A percentile compares a stretch with the other conserved stretches of the same genome.
These are phyloP conservation scores for Nyleta sp. DNA, from an alignment of 2,888 invertebrate genomes.

Conservation along the genomic window DNA sequence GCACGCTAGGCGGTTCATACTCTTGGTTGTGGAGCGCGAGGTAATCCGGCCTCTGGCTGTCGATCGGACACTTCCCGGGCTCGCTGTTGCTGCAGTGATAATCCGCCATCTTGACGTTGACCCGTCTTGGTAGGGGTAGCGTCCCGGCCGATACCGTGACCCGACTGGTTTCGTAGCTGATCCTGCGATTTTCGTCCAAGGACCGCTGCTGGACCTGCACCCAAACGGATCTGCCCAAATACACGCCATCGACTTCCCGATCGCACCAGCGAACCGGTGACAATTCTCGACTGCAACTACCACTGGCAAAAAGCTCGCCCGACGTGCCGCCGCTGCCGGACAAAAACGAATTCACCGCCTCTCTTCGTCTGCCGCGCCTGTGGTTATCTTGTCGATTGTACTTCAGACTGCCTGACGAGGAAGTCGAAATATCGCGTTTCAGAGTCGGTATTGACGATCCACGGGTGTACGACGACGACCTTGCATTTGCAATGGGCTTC, in stretches of 20 bases:
- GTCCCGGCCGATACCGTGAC: slow-evolving; percentile 75
- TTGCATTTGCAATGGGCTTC: slow-evolving; percentile 66
- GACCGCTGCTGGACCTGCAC: slow-evolving; percentile 85
- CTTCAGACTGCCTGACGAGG: slow-evolving; percentile 70
- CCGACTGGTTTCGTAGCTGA: slow-evolving; percentile 76
- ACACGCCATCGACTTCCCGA: slow-evolving; percentile 85
- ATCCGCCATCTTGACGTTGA: slow-evolving; percentile 83
- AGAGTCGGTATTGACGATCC: slow-evolving; percentile 75
- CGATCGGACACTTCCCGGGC: slow-evolving; percentile 76
- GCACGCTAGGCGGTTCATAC: slow-evolving; percentile 78
- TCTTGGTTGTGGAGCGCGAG: slow-evolving; percentile 77
- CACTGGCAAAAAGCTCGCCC: slow-evolving; percentile 82
- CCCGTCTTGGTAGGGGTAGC: slow-evolving; percentile 80
- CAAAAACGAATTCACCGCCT: slow-evolving; percentile 75
- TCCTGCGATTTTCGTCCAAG: slow-evolving; percentile 83
- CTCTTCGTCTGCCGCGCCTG: slow-evolving; percentile 73
- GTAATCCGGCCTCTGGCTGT: slow-evolving; percentile 77
- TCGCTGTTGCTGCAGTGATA: slow-evolving; percentile 83
- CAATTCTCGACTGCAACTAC: slow-evolving; percentile 83
- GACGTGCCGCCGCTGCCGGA: slow-evolving; percentile 82
- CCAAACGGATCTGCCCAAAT: slow-evolving; percentile 85
- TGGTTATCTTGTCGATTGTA: slow-evolving; percentile 74
- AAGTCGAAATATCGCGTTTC: slow-evolving; percentile 74
- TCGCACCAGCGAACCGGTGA: slow-evolving; percentile 86
- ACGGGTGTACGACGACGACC: slow-evolving; percentile 73